phyloP scores from a whole-genome alignment of 2,113 vertebrate genomes.

The Elachura formosa region DNA sequence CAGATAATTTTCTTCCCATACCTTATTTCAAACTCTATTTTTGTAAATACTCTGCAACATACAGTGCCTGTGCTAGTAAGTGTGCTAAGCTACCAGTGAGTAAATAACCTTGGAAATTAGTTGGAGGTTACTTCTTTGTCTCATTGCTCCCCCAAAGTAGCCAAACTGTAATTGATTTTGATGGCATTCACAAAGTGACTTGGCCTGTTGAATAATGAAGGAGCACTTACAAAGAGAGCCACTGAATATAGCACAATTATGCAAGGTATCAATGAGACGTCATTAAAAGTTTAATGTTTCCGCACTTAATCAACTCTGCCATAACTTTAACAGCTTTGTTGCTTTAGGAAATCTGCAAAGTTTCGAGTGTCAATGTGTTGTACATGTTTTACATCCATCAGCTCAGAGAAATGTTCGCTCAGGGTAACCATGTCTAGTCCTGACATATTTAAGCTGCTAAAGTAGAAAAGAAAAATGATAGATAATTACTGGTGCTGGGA shows the following conservation, averaged over 20 bases:
- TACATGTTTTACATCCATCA: constrained; percentile 12
- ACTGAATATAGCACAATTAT: constrained; percentile 56
- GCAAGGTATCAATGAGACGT: constrained; percentile 44
- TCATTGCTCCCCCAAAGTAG: constrained; percentile 70
- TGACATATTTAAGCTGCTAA: neutral
- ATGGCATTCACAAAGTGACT: constrained; percentile 62
- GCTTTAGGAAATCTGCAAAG: constrained; percentile 42
- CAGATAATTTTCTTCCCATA: neutral
- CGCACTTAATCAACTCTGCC: constrained; percentile 45
- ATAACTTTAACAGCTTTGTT: constrained; percentile 37
- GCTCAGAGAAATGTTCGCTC: neutral
- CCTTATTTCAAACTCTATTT: constrained; percentile 8
- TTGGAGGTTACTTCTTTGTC: constrained; percentile 79
- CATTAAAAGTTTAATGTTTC: constrained; percentile 58
- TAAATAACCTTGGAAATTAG: constrained; percentile 77
- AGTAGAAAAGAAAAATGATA: neutral
- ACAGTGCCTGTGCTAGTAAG: constrained; percentile 32
- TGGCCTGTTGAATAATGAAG: constrained; percentile 63
- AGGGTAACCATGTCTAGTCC: neutral
- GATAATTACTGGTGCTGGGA: neutral
- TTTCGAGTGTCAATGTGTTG: neutral
- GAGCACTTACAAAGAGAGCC: constrained; percentile 21
- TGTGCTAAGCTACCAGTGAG: constrained; percentile 44
- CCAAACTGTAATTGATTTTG: constrained; percentile 75
- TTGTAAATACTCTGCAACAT: constrained; percentile 33